Conservation (phyloP, 2,797 vertebrate species). For the Scomberomorus guttatus region DNA sequence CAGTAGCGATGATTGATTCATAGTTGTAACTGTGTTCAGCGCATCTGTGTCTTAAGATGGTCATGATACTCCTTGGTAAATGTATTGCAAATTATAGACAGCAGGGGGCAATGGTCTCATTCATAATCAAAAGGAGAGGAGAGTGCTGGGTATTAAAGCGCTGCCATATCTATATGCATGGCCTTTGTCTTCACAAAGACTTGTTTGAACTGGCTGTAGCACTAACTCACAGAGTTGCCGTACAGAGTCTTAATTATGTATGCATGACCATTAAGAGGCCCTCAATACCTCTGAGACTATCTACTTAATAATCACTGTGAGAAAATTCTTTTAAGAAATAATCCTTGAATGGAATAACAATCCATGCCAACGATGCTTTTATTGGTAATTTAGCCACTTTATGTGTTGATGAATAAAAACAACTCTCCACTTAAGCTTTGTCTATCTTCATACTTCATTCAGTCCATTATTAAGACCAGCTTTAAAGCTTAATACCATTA, state of each 20-base stretch:
- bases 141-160: conserved; percentile 9
- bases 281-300: conserved; percentile 10
- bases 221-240: conserved; percentile 25
- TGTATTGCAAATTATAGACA: conserved; percentile 43
- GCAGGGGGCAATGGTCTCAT: conserved; percentile 64
- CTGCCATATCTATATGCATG: conserved; percentile 35
- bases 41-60: conserved; percentile 17
- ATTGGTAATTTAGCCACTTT: conserved; percentile 9
- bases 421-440: background rate
- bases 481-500: conserved; percentile 6
- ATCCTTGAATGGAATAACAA: conserved; percentile 6
- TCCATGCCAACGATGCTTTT: conserved; percentile 2
- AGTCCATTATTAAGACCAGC: background rate
- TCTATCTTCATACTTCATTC: background rate
- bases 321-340: conserved; percentile 17
- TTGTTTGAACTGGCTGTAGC: conserved; percentile 33
- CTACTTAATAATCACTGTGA: conserved; percentile 26
- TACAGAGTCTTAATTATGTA: conserved; percentile 32
- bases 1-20: background rate
- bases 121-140: conserved; percentile 26
- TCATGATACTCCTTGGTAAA: conserved; percentile 4
- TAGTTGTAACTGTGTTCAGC: background rate
- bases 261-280: conserved; percentile 6
- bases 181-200: conserved; percentile 53
- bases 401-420: conserved; percentile 9